Evolutionary conservation across 2,888 invertebrate genomes (phyloP).

Genomic region (Branchellion lobata): DNA sequence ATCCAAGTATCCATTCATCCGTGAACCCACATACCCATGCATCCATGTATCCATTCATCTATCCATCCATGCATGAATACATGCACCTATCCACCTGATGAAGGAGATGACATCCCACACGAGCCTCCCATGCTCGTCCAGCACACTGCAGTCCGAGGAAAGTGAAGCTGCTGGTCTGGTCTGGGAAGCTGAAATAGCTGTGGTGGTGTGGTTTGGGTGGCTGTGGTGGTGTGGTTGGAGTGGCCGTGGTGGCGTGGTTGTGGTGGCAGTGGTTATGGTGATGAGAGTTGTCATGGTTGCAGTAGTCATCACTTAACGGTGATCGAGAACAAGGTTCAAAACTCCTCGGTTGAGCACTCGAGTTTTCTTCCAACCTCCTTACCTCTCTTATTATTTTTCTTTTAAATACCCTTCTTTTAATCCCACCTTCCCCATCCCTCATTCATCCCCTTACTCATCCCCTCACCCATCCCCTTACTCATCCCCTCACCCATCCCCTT

Average conservation of each 20-base stretch:
- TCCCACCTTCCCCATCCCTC: too few species aligned
- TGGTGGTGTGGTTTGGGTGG: not conserved
- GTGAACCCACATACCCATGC: not conserved
- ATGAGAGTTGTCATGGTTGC: not conserved
- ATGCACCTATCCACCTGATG: not conserved
- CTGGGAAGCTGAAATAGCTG: not conserved
- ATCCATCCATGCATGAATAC: not conserved
- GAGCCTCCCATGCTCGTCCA: constrained; percentile 73
- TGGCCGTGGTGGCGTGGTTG: constrained; percentile 56
- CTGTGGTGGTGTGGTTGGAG: not conserved
- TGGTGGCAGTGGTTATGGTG: not conserved
- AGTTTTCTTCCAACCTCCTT: not conserved
- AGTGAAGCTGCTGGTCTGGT: not conserved
- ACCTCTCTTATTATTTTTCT: too few species aligned
- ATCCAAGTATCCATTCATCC: not conserved
- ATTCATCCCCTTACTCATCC: not conserved
- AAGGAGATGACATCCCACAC: constrained; percentile 89
- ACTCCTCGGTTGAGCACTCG: not conserved
- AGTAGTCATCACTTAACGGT: not conserved
- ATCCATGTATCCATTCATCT: not conserved
- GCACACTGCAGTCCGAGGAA: not conserved
- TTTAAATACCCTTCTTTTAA: too few species aligned
- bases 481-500: not conserved
- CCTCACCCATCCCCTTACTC: not conserved
- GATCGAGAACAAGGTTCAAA: not conserved